Percentiles rank a stretch among this genome's conserved stretches.
phyloP scores from a whole-genome alignment of 2,797 vertebrate genomes.

The Luscinia megarhynchos region DNA sequence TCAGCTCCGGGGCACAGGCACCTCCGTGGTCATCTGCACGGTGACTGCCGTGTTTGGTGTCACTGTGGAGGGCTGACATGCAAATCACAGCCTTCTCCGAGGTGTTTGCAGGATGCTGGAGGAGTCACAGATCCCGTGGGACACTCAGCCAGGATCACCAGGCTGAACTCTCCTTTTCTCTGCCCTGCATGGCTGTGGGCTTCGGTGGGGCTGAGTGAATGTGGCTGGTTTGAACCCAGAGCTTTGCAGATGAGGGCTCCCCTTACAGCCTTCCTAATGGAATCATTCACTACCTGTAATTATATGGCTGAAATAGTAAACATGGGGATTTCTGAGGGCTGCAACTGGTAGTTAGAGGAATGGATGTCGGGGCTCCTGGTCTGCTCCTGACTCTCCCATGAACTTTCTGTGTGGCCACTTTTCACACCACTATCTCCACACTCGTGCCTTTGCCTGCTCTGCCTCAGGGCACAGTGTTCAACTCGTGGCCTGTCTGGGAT shows the following conservation, averaged over 20 bases:
- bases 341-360: slow-evolving; percentile 19
- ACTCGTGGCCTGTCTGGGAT: background rate
- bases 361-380: background rate
- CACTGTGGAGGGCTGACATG: background rate
- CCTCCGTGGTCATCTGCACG: background rate
- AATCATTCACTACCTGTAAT: slow-evolving; percentile 55
- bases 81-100: background rate
- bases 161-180: background rate
- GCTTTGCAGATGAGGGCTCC: slow-evolving; percentile 21
- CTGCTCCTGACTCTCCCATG: slow-evolving; percentile 9
- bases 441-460: background rate
- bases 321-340: slow-evolving; percentile 46
- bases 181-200: background rate
- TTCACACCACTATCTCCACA: background rate
- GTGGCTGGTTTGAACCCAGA: background rate
- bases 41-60: background rate
- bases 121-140: background rate
- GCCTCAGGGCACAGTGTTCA: background rate
- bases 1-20: background rate
- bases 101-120: background rate
- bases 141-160: background rate
- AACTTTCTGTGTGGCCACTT: background rate
- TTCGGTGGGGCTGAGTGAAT: background rate
- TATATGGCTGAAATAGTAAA: slow-evolving; percentile 57
- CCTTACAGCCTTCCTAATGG: slow-evolving; percentile 41